Evolutionary conservation across 2,888 invertebrate species (phyloP).

Genomic region (Eupithecia dodoneata): DNA sequence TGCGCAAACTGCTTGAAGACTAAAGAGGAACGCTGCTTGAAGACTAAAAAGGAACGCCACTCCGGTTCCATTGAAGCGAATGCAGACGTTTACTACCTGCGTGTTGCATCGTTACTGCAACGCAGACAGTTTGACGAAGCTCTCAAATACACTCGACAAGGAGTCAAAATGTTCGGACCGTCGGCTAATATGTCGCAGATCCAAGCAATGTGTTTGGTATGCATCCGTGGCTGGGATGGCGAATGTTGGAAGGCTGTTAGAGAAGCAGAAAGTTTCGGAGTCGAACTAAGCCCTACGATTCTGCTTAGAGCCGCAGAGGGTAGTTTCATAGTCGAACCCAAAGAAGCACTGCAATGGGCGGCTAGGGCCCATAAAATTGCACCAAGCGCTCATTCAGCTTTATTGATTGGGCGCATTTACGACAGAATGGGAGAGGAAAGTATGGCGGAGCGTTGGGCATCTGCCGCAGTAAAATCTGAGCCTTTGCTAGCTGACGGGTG

Average conservation of each 20-base stretch:
- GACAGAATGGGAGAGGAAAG: constrained; percentile 56
- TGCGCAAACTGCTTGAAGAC: constrained; percentile 53
- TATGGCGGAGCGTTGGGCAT: constrained; percentile 71
- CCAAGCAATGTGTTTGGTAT: constrained; percentile 61
- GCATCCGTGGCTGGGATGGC: constrained; percentile 64
- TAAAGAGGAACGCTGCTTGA: constrained; percentile 17
- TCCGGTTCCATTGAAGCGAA: constrained; percentile 22
- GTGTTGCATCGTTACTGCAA: constrained; percentile 65
- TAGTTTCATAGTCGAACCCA: constrained; percentile 56
- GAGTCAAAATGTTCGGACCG: constrained; percentile 66
- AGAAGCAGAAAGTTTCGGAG: constrained; percentile 66
- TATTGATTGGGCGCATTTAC: constrained; percentile 68
- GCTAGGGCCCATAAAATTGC: constrained; percentile 69
- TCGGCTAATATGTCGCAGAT: constrained; percentile 69
- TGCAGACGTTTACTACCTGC: constrained; percentile 66
- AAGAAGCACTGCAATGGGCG: constrained; percentile 68
- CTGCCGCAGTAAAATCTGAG: constrained; percentile 70
- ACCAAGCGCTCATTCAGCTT: constrained; percentile 69
- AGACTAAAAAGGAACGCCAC: constrained; percentile 21
- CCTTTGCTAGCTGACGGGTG: constrained; percentile 74
- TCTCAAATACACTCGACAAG: constrained; percentile 54
- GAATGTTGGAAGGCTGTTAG: constrained; percentile 62
- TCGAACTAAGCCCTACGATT: constrained; percentile 58
- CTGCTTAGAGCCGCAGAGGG: constrained; percentile 65
- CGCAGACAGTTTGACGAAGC: constrained; percentile 58